These are phyloP conservation scores for Cygnus olor DNA, from an alignment of 2,797 vertebrate genomes.

Conservation along the genomic window DNA sequence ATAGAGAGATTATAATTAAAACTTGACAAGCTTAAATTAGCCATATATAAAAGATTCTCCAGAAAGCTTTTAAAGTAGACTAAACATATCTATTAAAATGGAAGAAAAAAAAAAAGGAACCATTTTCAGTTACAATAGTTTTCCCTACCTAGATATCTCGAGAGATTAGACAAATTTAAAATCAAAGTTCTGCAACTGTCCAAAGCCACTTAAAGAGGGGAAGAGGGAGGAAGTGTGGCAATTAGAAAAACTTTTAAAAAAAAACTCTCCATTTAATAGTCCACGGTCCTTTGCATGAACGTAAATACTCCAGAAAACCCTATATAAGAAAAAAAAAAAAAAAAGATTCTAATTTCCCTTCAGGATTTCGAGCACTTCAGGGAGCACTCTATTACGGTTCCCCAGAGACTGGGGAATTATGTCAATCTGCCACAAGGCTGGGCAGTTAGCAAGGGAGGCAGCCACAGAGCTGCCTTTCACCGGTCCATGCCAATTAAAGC, in stretches of 20 bases:
- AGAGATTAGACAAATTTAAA: slow-evolving; percentile 69
- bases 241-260: slow-evolving; percentile 55
- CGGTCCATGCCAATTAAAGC: not conserved
- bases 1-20: slow-evolving; percentile 77
- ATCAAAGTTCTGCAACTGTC: slow-evolving; percentile 68
- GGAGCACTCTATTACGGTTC: slow-evolving; percentile 29
- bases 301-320: slow-evolving; percentile 36
- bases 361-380: slow-evolving; percentile 47
- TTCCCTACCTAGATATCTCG: slow-evolving; percentile 53
- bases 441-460: slow-evolving; percentile 8
- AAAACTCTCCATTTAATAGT: not conserved
- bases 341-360: slow-evolving; percentile 11
- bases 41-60: slow-evolving; percentile 67
- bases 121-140: slow-evolving; percentile 56
- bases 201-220: slow-evolving; percentile 47
- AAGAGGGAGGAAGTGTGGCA: slow-evolving; percentile 33
- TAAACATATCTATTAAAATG: slow-evolving; percentile 70
- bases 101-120: slow-evolving; percentile 38
- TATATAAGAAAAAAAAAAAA: not conserved
- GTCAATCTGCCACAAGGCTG: not conserved
- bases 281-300: slow-evolving; percentile 31
- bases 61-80: slow-evolving; percentile 76
- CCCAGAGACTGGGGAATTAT: not conserved
- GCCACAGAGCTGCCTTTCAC: not conserved
- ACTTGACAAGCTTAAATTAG: slow-evolving; percentile 76